A percentile compares a stretch with the other conserved stretches of the same genome.
These are phyloP conservation scores for Eupleurogrammus muticus DNA, from an alignment of 2,797 vertebrate species.

Conservation along the genomic window DNA sequence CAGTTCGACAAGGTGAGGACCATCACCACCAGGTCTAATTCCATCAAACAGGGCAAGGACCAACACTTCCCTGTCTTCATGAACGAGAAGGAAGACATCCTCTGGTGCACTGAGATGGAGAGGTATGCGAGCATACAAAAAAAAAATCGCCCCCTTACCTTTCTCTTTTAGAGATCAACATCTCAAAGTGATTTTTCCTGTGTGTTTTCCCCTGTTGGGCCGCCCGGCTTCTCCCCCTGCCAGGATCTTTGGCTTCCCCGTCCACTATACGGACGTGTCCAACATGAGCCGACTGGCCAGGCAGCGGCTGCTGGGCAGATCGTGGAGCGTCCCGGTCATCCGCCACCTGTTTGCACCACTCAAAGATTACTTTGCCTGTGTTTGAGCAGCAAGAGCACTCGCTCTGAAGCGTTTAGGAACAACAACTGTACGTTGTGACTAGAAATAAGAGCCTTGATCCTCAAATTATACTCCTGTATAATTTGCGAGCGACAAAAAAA, in stretches of 20 bases:
- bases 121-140: constrained; percentile 80
- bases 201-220: constrained; percentile 8
- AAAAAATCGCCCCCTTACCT: not conserved
- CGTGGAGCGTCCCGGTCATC: constrained; percentile 98
- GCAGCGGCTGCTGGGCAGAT: constrained; percentile 96
- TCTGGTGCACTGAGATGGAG: constrained; percentile 99
- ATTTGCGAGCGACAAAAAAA: constrained; percentile 83
- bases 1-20: constrained; percentile 98
- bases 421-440: constrained; percentile 84
- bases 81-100: constrained; percentile 98
- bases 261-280: constrained; percentile 98
- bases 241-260: constrained; percentile 97
- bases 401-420: constrained; percentile 67
- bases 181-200: constrained; percentile 28
- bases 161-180: not conserved
- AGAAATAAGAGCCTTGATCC: constrained; percentile 83
- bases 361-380: constrained; percentile 99
- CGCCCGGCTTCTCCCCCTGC: not conserved
- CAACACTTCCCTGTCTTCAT: constrained; percentile 99
- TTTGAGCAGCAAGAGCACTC: constrained; percentile 63
- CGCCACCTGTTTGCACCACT: constrained; percentile 98
- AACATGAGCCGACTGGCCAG: constrained; percentile 99
- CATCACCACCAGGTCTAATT: constrained; percentile 98
- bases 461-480: constrained; percentile 71
- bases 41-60: constrained; percentile 99